phyloP scores from a whole-genome alignment of 2,888 invertebrate genomes.

The Cinara cedri region DNA sequence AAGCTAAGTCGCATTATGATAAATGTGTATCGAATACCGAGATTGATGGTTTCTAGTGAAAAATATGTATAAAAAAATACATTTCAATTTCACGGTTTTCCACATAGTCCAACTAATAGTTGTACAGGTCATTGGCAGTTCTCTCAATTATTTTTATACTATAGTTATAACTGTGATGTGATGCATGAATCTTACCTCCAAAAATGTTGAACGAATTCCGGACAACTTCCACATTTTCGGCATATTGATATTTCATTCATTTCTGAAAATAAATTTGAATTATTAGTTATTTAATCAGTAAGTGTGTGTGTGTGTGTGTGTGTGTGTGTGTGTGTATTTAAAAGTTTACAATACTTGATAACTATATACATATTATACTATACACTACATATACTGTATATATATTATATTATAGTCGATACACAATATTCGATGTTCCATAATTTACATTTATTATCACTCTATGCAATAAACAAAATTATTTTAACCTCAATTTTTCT shows the following conservation, averaged over 20 bases:
- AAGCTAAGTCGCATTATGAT: conserved; percentile 36
- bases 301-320: too few relatives aligned
- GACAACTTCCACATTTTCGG: conserved; percentile 43
- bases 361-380: too few relatives aligned
- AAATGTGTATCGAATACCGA: conserved; percentile 48
- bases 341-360: too few relatives aligned
- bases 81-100: conserved; percentile 55
- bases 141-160: conserved; percentile 23
- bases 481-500: too few relatives aligned
- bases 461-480: too few relatives aligned
- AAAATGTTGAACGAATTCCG: conserved; percentile 53
- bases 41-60: conserved; percentile 31
- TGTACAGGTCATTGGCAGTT: conserved; percentile 55
- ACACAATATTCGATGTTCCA: too few relatives aligned
- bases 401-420: too few relatives aligned
- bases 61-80: conserved; percentile 11
- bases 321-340: too few relatives aligned
- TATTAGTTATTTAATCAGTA: too few relatives aligned
- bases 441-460: too few relatives aligned
- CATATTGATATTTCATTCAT: conserved; percentile 32
- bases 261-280: conserved; percentile 25
- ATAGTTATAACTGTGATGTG: conserved; percentile 1
- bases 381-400: too few relatives aligned
- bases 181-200: conserved; percentile 50
- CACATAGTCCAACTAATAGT: conserved; percentile 26